Conservation (phyloP, 2,113 vertebrate species). For the Chloropsis cyanopogon region DNA sequence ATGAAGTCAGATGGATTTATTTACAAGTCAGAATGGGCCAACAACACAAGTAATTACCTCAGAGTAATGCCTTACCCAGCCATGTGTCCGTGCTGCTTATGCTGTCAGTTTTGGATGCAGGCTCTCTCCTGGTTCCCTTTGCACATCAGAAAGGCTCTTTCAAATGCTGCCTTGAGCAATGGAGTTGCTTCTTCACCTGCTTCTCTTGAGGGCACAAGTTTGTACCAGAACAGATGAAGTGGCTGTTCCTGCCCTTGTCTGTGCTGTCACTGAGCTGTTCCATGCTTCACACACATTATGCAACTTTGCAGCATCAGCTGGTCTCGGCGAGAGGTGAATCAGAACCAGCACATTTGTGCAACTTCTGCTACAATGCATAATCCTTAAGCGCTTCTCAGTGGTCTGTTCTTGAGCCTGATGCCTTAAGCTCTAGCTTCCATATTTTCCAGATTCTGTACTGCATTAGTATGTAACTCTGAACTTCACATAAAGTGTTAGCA, state of each 20-base stretch:
- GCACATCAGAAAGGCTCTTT: not conserved
- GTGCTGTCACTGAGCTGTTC: not conserved
- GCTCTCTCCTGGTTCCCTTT: not conserved
- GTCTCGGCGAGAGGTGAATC: not conserved
- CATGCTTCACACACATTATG: not conserved
- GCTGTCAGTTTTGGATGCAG: not conserved
- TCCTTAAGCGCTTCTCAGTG: not conserved
- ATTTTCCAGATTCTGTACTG: not conserved
- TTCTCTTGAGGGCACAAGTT: not conserved
- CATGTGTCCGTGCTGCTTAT: rapidly evolving
- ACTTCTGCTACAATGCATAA: not conserved
- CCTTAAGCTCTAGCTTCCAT: not conserved
- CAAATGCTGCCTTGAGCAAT: not conserved
- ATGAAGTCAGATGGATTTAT: not conserved
- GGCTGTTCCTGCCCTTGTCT: not conserved
- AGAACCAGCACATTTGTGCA: not conserved
- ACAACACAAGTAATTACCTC: not conserved
- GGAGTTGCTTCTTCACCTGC: not conserved
- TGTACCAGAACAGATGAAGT: not conserved
- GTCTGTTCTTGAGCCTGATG: not conserved
- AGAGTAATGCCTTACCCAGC: not conserved
- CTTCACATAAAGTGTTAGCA: not conserved
- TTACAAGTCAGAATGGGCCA: not conserved
- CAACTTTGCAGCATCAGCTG: not conserved
- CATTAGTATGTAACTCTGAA: not conserved